These are phyloP conservation scores for Drosophila rufa DNA, from an alignment of 1,140 invertebrate species.

Conservation along the genomic window DNA sequence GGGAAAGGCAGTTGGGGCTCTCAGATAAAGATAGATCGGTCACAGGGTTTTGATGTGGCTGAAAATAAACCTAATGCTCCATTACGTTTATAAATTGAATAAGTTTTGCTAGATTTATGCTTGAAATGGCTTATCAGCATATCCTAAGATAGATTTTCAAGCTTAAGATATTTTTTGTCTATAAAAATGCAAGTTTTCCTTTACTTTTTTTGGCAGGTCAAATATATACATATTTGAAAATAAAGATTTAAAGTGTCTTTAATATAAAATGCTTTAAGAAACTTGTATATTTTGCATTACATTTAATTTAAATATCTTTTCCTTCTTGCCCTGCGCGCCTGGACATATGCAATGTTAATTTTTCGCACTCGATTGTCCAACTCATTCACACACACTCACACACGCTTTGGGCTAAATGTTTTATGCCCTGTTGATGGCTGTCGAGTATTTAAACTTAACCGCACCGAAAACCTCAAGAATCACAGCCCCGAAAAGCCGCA, in stretches of 20 bases:
- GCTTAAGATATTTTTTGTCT: neutral
- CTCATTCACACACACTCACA: constrained; percentile 23
- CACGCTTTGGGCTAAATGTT: constrained; percentile 73
- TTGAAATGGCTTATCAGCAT: neutral
- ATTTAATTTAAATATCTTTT: neutral
- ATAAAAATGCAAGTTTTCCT: neutral
- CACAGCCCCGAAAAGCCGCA: constrained; percentile 59
- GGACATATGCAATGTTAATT: constrained; percentile 55
- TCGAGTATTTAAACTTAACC: constrained; percentile 83
- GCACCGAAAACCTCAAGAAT: constrained; percentile 77
- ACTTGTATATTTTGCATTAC: neutral
- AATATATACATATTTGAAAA: rapidly evolving
- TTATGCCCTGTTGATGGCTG: constrained; percentile 81
- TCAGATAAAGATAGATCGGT: constrained; percentile 33
- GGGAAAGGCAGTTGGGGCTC: constrained; percentile 21
- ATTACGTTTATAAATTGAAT: constrained; percentile 42
- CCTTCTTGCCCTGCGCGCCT: neutral
- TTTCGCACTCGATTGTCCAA: constrained; percentile 39
- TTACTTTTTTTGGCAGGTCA: neutral
- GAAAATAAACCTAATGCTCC: constrained; percentile 27
- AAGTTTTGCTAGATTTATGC: constrained; percentile 5
- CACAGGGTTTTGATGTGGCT: constrained; percentile 55
- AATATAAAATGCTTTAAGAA: no score
- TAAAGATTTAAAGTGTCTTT: no score
- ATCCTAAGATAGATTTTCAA: no score